phyloP scores from a whole-genome alignment of 2,113 vertebrate genomes.

The Fregetta grallaria region DNA sequence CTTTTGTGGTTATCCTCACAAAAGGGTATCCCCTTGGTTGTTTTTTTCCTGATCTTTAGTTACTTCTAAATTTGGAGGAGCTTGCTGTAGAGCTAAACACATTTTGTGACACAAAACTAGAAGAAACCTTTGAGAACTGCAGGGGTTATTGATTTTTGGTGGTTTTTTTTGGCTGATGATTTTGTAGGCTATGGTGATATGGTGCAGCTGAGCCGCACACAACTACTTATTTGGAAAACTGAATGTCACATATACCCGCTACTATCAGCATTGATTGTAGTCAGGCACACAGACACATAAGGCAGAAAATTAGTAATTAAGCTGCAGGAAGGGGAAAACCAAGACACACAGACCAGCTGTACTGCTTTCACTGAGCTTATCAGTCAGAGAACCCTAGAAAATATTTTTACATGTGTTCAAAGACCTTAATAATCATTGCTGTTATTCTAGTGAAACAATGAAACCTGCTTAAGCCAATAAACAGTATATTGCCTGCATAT shows the following conservation, averaged over 20 bases:
- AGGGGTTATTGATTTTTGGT: neutral
- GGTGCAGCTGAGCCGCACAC: neutral
- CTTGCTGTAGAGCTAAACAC: neutral
- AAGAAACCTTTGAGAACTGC: neutral
- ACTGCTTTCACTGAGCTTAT: neutral
- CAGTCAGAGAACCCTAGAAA: neutral
- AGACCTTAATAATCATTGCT: neutral
- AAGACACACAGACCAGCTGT: neutral
- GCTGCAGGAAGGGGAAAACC: neutral
- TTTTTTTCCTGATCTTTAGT: neutral
- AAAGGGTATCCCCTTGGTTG: no score
- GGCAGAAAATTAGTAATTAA: neutral
- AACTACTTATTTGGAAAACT: neutral
- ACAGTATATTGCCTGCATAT: neutral
- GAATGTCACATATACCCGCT: neutral
- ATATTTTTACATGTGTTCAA: neutral
- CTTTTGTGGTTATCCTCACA: no score
- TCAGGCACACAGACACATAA: neutral
- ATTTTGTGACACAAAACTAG: neutral
- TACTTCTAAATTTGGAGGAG: neutral
- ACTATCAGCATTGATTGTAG: neutral
- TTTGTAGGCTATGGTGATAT: neutral
- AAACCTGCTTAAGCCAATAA: neutral
- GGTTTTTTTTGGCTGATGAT: no score
- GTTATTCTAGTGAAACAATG: neutral